Conservation (phyloP, 2,113 vertebrate species). For the Grantiella picta region DNA sequence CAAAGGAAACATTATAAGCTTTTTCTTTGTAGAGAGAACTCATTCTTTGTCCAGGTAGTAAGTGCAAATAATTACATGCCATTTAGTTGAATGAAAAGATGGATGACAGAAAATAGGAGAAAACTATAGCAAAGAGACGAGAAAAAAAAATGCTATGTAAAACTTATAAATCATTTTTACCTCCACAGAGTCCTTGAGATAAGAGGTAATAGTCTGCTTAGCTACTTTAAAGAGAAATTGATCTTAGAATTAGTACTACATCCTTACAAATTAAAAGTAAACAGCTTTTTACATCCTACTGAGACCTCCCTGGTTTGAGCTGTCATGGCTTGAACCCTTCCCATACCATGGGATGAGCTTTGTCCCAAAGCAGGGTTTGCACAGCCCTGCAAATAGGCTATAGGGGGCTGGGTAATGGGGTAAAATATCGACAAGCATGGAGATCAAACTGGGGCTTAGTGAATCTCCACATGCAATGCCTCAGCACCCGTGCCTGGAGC, state of each 20-base stretch:
- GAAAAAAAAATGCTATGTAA: neutral
- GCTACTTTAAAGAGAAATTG: neutral
- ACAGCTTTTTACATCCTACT: neutral
- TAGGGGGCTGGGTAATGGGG: accelerated
- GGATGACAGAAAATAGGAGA: conserved; percentile 9
- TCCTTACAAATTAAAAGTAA: neutral
- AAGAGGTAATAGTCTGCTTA: neutral
- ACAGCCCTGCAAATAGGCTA: neutral
- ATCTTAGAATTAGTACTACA: neutral
- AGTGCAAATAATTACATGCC: conserved; percentile 34
- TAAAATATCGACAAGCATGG: neutral
- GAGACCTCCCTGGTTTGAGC: neutral
- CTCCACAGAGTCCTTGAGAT: neutral
- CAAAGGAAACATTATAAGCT: conserved; percentile 8
- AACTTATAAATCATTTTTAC: conserved; percentile 19
- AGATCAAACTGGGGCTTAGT: neutral
- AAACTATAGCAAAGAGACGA: neutral
- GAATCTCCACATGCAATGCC: neutral
- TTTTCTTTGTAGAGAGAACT: conserved; percentile 17
- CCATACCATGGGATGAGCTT: accelerated
- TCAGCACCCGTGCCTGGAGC: neutral
- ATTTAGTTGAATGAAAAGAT: conserved; percentile 29
- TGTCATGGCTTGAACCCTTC: neutral
- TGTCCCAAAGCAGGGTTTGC: neutral
- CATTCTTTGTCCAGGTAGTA: conserved; percentile 22